Evolutionary conservation across 1,140 invertebrate species (phyloP), one percentile per base, ranked within the genome.

Genomic region (Phymastichus coffea): DNA sequence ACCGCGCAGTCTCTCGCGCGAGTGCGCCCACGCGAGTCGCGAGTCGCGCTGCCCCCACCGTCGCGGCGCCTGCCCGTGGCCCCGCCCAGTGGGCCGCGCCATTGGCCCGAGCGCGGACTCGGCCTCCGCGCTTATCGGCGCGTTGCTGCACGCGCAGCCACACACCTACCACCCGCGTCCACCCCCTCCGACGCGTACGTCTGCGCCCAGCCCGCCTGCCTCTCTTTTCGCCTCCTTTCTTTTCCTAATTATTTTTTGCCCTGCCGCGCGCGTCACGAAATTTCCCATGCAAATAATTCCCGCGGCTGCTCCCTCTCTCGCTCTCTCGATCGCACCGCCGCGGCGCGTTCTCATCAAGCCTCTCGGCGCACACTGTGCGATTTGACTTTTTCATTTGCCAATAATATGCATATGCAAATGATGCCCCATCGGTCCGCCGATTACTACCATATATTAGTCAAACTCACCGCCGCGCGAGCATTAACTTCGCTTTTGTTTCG

Each of bases 11-110:
- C 28, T 12, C 56, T 67, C 64, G 58, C 57, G 28, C 28, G 28
- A 12, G 6, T 41, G 17, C 33, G 66, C 73, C 75, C 70, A 68
- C 75, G 47, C 63, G 44, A 70, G 63, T 67, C 68, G 72, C 70
- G 70, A 67, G 63, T 64, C 63, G 68, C 68, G 59, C 69, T 68
- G 69, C 70, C 71, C 67, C 64, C 66, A 52, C 63, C 67, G 69
- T 70, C 69, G 65, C 64, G 62, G 64, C 66, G 64, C 70, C 69
- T 66, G 67, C 70, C 69, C 70, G 70, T 67, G 69, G 70, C 68
- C 70, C 63, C 57, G 63, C 56, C 43, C 54, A 37, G 46, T 51
- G 44, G 26, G 57, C 65, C 67, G 68, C 17, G 17, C 46, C 17
- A 48, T 48, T 48, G 46, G 46, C 61, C 68, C 63, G 55, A 56